phyloP scores from a whole-genome alignment of 1,140 invertebrate genomes.

The Prorops nasuta region DNA sequence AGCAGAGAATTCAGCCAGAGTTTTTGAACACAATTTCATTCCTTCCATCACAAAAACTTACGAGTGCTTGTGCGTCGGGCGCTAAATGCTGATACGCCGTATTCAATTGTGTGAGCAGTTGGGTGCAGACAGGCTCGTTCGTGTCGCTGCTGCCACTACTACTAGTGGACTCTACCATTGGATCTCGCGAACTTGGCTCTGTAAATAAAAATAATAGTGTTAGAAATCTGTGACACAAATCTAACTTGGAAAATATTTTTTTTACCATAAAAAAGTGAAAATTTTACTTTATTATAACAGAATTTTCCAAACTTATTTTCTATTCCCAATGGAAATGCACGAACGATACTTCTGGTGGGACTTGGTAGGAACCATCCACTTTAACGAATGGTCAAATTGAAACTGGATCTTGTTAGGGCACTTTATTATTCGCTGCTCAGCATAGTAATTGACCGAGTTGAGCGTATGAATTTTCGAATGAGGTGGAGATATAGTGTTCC shows the following conservation, averaged over 20 bases:
- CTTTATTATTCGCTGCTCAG: slow-evolving; percentile 5
- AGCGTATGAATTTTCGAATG: too few relatives aligned
- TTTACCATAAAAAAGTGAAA: not conserved
- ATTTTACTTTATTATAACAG: too few relatives aligned
- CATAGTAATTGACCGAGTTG: not conserved
- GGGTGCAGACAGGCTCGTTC: slow-evolving; percentile 53
- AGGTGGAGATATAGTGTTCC: too few relatives aligned
- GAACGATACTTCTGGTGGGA: too few relatives aligned
- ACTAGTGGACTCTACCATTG: slow-evolving; percentile 52
- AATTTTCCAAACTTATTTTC: too few relatives aligned
- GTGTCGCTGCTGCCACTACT: slow-evolving; percentile 50
- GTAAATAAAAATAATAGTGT: slow-evolving; percentile 17
- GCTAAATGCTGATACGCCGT: slow-evolving; percentile 54
- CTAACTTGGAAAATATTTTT: not conserved
- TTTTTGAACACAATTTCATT: too few relatives aligned
- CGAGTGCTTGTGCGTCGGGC: slow-evolving; percentile 53
- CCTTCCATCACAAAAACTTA: slow-evolving; percentile 35
- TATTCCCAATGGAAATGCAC: too few relatives aligned
- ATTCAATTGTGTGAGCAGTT: slow-evolving; percentile 52
- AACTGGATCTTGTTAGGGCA: slow-evolving; percentile 19
- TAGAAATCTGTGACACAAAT: too few relatives aligned
- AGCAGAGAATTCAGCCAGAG: too few relatives aligned
- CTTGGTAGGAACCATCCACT: slow-evolving; percentile 7
- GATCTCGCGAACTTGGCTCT: slow-evolving; percentile 54
- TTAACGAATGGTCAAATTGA: slow-evolving; percentile 14